Conservation (phyloP, 2,888 invertebrate genomes). For the Torymus texanus region DNA sequence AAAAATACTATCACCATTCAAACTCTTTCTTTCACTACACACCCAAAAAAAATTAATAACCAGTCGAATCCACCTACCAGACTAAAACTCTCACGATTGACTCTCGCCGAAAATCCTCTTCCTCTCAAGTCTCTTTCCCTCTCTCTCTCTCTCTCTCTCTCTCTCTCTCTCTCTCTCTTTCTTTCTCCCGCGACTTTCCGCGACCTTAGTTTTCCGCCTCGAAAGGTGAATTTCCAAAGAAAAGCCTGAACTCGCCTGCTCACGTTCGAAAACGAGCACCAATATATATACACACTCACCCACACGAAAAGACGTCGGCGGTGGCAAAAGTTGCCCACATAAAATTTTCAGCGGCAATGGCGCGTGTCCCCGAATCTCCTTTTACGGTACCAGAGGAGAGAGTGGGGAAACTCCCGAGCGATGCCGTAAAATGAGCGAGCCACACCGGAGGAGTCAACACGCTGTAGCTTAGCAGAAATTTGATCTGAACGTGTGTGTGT, state of each 20-base stretch:
- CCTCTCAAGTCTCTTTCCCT: no score
- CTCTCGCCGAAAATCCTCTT: no score
- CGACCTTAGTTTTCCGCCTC: slow-evolving; percentile 7
- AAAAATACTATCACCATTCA: no score
- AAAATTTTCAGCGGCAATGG: slow-evolving; percentile 34
- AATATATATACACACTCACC: neutral
- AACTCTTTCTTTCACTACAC: no score
- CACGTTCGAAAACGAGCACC: slow-evolving; percentile 9
- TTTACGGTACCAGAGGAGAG: slow-evolving; percentile 12
- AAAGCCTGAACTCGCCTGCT: neutral
- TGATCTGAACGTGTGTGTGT: slow-evolving; percentile 5
- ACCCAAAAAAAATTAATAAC: no score
- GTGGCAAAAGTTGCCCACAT: slow-evolving; percentile 37
- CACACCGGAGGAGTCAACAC: slow-evolving; percentile 22
- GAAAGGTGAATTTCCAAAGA: slow-evolving; percentile 37
- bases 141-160: no score
- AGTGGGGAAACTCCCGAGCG: slow-evolving; percentile 11
- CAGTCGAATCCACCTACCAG: no score
- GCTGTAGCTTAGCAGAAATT: slow-evolving; percentile 24
- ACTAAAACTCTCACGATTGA: no score
- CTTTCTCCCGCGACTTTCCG: no score
- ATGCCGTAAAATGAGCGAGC: slow-evolving; percentile 31
- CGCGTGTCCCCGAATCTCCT: neutral
- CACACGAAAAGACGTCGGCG: neutral
- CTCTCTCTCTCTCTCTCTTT: no score